These are phyloP conservation scores for Tetramorium alpestre DNA, from an alignment of 1,140 invertebrate species.

Conservation along the genomic window DNA sequence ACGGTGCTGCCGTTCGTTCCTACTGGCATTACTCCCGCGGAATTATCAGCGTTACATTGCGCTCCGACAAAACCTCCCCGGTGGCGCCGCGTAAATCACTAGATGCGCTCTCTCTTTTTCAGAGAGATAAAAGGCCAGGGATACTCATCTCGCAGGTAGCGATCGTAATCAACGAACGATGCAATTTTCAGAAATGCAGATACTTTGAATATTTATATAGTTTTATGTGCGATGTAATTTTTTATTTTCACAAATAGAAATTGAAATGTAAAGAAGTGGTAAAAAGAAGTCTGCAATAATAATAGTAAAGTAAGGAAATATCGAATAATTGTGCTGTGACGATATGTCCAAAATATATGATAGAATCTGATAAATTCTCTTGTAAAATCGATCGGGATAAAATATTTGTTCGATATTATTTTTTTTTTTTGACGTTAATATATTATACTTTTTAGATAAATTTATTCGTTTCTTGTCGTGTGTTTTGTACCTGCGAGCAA, in stretches of 20 bases:
- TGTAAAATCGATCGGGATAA: neutral
- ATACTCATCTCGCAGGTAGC: conserved; percentile 4
- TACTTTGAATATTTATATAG: neutral
- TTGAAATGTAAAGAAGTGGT: neutral
- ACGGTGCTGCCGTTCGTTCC: conserved; percentile 10
- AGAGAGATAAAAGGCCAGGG: neutral
- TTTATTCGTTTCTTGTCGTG: neutral
- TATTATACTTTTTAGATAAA: neutral
- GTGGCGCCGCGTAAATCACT: conserved; percentile 35
- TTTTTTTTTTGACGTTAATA: neutral
- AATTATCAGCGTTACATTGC: conserved; percentile 69
- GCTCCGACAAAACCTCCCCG: conserved; percentile 34
- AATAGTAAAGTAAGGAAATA: neutral
- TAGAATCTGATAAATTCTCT: neutral
- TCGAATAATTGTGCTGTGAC: neutral
- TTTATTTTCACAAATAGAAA: neutral
- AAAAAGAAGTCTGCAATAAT: neutral
- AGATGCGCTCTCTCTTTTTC: neutral
- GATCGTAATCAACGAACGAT: neutral
- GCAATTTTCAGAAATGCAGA: neutral
- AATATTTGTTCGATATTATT: neutral
- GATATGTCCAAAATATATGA: neutral
- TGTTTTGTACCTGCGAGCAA: neutral
- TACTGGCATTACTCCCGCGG: conserved; percentile 57
- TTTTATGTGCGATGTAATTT: neutral